Percentiles rank a stretch among this genome's conserved stretches.
Evolutionary conservation across 2,113 vertebrate species (phyloP).

Genomic region (Cromileptes altivelis): DNA sequence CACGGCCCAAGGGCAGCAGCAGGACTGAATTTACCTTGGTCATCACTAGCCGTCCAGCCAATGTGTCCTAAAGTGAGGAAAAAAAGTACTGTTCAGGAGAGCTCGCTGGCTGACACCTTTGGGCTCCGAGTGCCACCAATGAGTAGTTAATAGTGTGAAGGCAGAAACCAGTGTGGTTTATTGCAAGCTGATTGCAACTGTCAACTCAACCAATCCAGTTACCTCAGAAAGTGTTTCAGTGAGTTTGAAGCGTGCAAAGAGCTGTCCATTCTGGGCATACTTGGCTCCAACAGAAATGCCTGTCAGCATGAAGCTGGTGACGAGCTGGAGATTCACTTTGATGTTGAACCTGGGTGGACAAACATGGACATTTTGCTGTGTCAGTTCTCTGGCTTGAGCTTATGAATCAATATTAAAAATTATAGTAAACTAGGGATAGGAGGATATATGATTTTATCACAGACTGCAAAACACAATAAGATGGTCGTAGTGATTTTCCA

Average conservation of each 20-base stretch:
- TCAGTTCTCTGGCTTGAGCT: neutral
- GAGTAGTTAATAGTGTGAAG: neutral
- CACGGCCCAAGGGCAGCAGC: slow-evolving; percentile 92
- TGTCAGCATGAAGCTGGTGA: slow-evolving; percentile 98
- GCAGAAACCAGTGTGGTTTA: neutral
- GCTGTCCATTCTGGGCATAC: slow-evolving; percentile 97
- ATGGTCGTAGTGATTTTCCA: no score
- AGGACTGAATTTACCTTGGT: slow-evolving; percentile 99
- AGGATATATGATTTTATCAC: no score
- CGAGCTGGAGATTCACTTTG: slow-evolving; percentile 97
- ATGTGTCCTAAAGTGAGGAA: slow-evolving; percentile 86
- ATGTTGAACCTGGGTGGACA: slow-evolving; percentile 93
- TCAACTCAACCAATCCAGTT: slow-evolving; percentile 11
- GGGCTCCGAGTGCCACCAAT: neutral
- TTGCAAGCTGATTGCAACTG: neutral
- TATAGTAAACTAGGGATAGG: neutral
- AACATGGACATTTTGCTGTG: slow-evolving; percentile 5
- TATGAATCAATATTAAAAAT: neutral
- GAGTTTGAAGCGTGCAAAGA: slow-evolving; percentile 98
- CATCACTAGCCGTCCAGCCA: slow-evolving; percentile 98
- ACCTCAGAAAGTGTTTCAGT: slow-evolving; percentile 97
- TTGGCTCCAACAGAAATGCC: slow-evolving; percentile 98
- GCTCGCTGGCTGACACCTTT: neutral
- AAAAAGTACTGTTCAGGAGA: neutral
- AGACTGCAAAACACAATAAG: no score